Percentiles rank a stretch among this genome's conserved stretches.
phyloP scores from a whole-genome alignment of 2,888 invertebrate genomes.

The Fragum sueziense region DNA sequence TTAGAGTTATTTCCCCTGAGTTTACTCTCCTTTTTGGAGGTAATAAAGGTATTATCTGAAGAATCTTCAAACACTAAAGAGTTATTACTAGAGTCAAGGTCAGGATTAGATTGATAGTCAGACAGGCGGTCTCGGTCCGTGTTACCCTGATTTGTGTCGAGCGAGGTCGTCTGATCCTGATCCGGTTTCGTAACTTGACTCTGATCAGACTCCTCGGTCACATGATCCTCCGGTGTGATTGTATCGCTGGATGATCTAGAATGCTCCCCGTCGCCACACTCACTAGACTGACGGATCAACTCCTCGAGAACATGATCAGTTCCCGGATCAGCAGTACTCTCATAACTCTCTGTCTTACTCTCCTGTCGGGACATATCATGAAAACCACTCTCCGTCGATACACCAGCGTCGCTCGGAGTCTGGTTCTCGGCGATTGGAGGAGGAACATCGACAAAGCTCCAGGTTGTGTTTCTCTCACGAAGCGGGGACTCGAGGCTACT shows the following conservation, averaged over 20 bases:
- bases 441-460: constrained; percentile 63
- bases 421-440: constrained; percentile 66
- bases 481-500: constrained; percentile 58
- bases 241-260: constrained; percentile 58
- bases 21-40: constrained; percentile 6
- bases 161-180: neutral
- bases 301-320: constrained; percentile 52
- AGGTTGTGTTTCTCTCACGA: constrained; percentile 53
- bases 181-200: neutral
- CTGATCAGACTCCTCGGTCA: constrained; percentile 16
- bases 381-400: constrained; percentile 70
- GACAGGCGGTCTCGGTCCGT: constrained; percentile 25
- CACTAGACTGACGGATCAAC: constrained; percentile 45
- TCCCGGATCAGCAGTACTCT: constrained; percentile 63
- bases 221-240: constrained; percentile 52
- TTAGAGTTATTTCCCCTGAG: constrained; percentile 30
- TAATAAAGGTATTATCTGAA: neutral
- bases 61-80: constrained; percentile 46
- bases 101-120: constrained; percentile 23
- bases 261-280: constrained; percentile 47
- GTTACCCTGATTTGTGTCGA: constrained; percentile 23
- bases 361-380: constrained; percentile 77
- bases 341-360: constrained; percentile 76
- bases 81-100: constrained; percentile 40
- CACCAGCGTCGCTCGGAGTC: constrained; percentile 64